Percentiles rank a stretch among this genome's conserved stretches.
phyloP scores from a whole-genome alignment of 2,888 invertebrate genomes.

The Apocheima hispidaria region DNA sequence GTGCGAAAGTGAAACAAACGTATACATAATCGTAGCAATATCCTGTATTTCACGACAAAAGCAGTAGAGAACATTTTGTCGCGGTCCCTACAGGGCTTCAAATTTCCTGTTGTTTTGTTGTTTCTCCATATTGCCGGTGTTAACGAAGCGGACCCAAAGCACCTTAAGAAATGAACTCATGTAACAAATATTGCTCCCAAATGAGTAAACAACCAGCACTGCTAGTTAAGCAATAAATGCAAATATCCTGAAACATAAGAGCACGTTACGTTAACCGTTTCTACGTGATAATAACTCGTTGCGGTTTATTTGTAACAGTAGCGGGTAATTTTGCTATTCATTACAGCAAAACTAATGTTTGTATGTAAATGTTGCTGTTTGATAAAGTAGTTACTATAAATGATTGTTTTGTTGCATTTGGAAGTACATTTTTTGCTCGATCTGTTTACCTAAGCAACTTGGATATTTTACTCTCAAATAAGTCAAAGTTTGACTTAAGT shows the following conservation, averaged over 20 bases:
- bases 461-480: too few species aligned
- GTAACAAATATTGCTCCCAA: conserved; percentile 27
- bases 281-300: conserved; percentile 23
- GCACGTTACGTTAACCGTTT: conserved; percentile 24
- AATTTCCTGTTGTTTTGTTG: not conserved
- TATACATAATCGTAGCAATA: too few species aligned
- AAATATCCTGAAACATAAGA: conserved; percentile 35
- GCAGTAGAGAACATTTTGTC: too few species aligned
- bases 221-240: conserved; percentile 31
- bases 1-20: too few species aligned
- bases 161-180: conserved; percentile 19
- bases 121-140: not conserved
- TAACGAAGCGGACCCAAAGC: conserved; percentile 10
- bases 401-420: not conserved
- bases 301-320: conserved; percentile 25
- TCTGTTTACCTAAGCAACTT: too few species aligned
- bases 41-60: too few species aligned
- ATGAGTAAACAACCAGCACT: conserved; percentile 21
- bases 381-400: conserved; percentile 5
- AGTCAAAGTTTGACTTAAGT: too few species aligned
- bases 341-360: not conserved
- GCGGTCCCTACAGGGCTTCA: not conserved
- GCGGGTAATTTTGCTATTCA: conserved; percentile 1
- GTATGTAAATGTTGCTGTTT: not conserved
- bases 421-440: too few species aligned